Evolutionary conservation across 2,113 vertebrate genomes (phyloP), one percentile per base, ranked within the genome.

Genomic region (Anolis carolinensis): DNA sequence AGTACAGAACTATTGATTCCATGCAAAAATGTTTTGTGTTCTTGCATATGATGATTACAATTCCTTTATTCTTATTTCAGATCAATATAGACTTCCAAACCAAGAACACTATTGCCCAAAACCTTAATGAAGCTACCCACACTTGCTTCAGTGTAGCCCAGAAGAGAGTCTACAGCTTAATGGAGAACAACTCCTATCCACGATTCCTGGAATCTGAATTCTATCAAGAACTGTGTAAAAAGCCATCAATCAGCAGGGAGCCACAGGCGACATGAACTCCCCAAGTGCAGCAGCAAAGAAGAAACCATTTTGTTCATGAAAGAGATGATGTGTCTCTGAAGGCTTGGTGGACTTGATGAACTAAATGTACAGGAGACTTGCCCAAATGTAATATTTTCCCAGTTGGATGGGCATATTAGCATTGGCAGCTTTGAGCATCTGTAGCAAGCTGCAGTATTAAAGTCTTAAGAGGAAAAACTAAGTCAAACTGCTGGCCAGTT

Each of bases 101-200:
- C 55, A 98, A 96, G 94, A 97, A 96, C 13, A 89, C 90, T 52
- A 98, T 99, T 1, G 86, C 91, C 0, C 96, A 97, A 90, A 97
- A 93, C 74, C 96, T 99, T 23, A 92, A 93, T 4, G 94, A 96
- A 2, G 97, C 96, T 59, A 97, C 95, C 0, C 93, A 96, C 30
- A 96, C 94, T 0, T 97, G 96, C 90, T 99, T 99, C 87, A 93
- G 92, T 0, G 91, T 89, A 0, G 98, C 98, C 0, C 98, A 99
- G 96, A 97, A 97, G 83, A 96, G 96, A 62, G 97, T 98, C 50
- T 98, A 98, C 94, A 97, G 92, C 81, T 83, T 99, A 79, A 98
- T 98, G 98, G 97, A 98, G 77, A 98, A 98, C 87, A 98, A 98
- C 88, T 97, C 98, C 27, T 98, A 98, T 78, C 98, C 98, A 0